Conservation (phyloP, 2,797 vertebrate genomes). For the Pogonophryne albipinna region DNA sequence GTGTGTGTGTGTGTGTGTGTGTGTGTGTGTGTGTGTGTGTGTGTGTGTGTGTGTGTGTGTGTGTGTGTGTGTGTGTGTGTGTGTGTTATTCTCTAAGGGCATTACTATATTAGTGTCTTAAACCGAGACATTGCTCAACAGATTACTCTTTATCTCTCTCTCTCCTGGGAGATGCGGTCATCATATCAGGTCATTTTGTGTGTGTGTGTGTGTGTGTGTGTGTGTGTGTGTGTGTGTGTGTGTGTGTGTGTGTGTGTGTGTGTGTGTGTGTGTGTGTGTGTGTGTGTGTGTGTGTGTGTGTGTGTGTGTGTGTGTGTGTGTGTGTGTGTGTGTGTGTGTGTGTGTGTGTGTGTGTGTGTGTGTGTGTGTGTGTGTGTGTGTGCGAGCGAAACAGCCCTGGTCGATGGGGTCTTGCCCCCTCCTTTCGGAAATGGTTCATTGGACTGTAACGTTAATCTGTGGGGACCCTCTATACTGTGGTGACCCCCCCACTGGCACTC, state of each 20-base stretch:
- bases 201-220: constrained; percentile 37
- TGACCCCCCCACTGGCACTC: constrained; percentile 60
- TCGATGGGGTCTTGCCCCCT: constrained; percentile 71
- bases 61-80: background rate
- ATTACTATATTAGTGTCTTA: constrained; percentile 60
- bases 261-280: constrained; percentile 30
- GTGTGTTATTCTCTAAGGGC: constrained; percentile 49
- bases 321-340: constrained; percentile 29
- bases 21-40: background rate
- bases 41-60: too few species aligned
- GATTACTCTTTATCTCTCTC: constrained; percentile 50
- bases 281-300: constrained; percentile 30
- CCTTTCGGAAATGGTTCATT: constrained; percentile 77
- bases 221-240: constrained; percentile 29
- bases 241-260: constrained; percentile 28
- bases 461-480: constrained; percentile 62
- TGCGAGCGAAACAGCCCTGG: constrained; percentile 29
- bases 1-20: background rate
- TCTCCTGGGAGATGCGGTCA: constrained; percentile 73
- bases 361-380: constrained; percentile 17
- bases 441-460: constrained; percentile 78
- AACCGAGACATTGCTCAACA: constrained; percentile 66
- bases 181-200: constrained; percentile 64
- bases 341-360: constrained; percentile 25
- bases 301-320: constrained; percentile 27